Base-by-base conservation (phyloP, 2,888 invertebrate genomes). In the Heliconius charithonia region DNA sequence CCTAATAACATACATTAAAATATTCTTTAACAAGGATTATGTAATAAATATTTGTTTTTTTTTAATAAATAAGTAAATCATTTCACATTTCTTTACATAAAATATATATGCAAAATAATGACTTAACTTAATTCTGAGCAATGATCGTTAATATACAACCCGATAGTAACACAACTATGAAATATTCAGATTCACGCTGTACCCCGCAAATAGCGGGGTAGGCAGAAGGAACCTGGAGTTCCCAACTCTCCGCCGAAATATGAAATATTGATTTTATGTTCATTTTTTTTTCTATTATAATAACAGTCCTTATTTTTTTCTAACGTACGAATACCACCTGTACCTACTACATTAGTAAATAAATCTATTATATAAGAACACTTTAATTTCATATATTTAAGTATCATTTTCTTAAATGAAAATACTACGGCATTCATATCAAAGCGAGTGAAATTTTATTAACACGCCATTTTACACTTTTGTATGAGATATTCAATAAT, bases 331-430 rank as follows among this genome's bases (percentile, higher is more conserved):
- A 4, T 73, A 62, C 56, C 71, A 71, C 13, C 29, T 59, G 72
- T 72, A 59, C n/a, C 56, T 25, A 62, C 79, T 78, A 81, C 84
- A 82, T 84, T 84, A 77, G 79, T 82, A 79, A 83, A 80, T 83
- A 77, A 66, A 77, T 84, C 85, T 86, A 85, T 83, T 83, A 84
- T 86, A 90, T 94, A 94, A 94, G 94, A 94, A 93, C 94, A 94
- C 94, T 94, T 93, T 93, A 87, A 90, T 92, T 87, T 89, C 88
- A 92, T 93, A 91, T 86, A 79, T 80, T 84, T 86, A 88, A 88
- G 79, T 83, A 83, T 79, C 83, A 87, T 81, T 80, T 81, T 81
- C 84, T 85, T 88, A 89, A 87, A 79, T 84, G 84, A 85, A 85
- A 86, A 87, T 84, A 82, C 76, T 79, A 82, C 80, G 75, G 79